Evolutionary conservation across 2,888 invertebrate species (phyloP), one percentile per base, ranked within the genome.

Genomic region (Hartigia nigra): DNA sequence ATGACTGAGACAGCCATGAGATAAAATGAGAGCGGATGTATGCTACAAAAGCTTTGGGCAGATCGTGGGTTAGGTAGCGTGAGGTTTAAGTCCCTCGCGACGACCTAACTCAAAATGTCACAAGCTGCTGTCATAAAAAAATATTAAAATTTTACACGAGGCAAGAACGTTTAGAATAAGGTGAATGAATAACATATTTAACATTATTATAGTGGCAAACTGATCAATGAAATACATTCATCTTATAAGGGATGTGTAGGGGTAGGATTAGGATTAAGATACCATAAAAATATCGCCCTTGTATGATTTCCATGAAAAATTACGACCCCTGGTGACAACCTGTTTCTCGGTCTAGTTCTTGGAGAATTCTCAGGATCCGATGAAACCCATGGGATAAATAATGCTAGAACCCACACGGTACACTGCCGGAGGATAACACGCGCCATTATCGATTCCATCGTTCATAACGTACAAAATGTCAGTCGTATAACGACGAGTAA

Each of bases 1-100:
- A 76, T 77, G 80, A 55, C 23, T 9, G 55, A 55, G 55, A 23
- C 55, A 55, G 55, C 55, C 55, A 55, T 9, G 55, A 55, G 55
- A 23, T 55, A 55, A 23, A 55, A 55, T 55, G 55, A 55, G 55
- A 55, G 9, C 23, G 55, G 55, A 55, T 55, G 55, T 55, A 23
- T 9, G 55, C 23, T 55, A 55, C 55, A 55, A 55, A 55, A 55
- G 55, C 55, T 55, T 55, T 55, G 55, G 55, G 23, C 23, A 55
- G 55, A 55, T 55, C 23, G 55, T 23, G 55, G 55, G 55, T 5
- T 55, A 55, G 55, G 55, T 55, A 23, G 55, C 55, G 55, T 23
- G 23, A 55, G 55, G 55, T 55, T 55, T 55, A 23, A 55, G 23
- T 1, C 23, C 23, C 55, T 55, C 55, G 55, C 55, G 55, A 55